phyloP scores from a whole-genome alignment of 64 coral and sea anemone species.

The Montipora cactus region DNA sequence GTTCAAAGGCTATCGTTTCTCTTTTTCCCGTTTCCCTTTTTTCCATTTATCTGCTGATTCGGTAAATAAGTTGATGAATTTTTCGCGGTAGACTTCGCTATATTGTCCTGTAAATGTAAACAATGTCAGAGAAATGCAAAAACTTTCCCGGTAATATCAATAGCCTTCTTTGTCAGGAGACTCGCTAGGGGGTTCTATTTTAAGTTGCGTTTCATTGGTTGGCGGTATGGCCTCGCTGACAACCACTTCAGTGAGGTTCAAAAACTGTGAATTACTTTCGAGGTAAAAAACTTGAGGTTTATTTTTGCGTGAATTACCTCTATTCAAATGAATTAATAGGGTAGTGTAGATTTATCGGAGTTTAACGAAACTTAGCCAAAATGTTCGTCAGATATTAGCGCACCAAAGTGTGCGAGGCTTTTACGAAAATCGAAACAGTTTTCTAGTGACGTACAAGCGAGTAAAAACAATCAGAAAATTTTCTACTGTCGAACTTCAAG shows the following conservation, averaged over 20 bases:
- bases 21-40: not conserved
- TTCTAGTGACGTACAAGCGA: not conserved
- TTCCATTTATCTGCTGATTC: not conserved
- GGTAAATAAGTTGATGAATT: too few relatives aligned
- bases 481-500: conserved; percentile 1
- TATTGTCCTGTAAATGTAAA: too few relatives aligned
- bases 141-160: not conserved
- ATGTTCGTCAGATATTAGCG: conserved; percentile 14
- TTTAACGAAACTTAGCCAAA: conserved; percentile 19
- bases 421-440: not conserved
- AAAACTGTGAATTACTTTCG: not conserved
- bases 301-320: conserved; percentile 10
- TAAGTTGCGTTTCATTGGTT: not conserved
- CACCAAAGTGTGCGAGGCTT: conserved; percentile 13
- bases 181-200: not conserved
- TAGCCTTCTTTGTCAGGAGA: conserved; percentile 6
- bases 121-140: too few relatives aligned
- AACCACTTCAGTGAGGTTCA: not conserved
- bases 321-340: not conserved
- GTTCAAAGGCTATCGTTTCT: conserved; percentile 13
- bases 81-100: too few relatives aligned
- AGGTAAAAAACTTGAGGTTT: conserved; percentile 26
- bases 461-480: conserved; percentile 7
- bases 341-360: conserved; percentile 17
- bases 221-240: not conserved